Evolutionary conservation across 2,888 invertebrate genomes (phyloP).

Genomic region (Steinernema hermaphroditum): DNA sequence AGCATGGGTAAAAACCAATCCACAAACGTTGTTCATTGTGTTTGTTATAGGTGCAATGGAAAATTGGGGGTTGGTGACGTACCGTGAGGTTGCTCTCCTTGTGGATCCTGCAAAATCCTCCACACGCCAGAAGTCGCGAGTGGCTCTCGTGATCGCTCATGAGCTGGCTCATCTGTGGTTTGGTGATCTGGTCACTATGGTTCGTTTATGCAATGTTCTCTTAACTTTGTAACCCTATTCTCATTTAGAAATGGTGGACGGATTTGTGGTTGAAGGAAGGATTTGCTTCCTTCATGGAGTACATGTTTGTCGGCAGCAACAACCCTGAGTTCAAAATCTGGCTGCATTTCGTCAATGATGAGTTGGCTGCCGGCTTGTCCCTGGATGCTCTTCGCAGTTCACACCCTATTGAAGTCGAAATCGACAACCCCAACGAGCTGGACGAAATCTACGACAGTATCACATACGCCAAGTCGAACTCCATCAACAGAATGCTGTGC

Average conservation of each 20-base stretch:
- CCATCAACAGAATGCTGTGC: constrained; percentile 87
- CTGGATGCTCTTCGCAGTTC: constrained; percentile 80
- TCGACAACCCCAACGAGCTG: constrained; percentile 89
- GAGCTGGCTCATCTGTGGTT: constrained; percentile 98
- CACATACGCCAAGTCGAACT: constrained; percentile 92
- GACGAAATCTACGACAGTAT: constrained; percentile 94
- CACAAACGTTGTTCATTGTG: constrained; percentile 3
- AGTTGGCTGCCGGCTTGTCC: constrained; percentile 78
- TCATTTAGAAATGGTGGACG: constrained; percentile 63
- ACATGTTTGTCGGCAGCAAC: constrained; percentile 85
- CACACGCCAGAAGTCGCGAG: constrained; percentile 74
- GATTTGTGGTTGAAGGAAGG: constrained; percentile 86
- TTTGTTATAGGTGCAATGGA: constrained; percentile 81
- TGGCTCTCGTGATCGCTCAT: constrained; percentile 80
- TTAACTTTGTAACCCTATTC: not conserved
- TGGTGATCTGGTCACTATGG: constrained; percentile 94
- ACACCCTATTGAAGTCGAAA: constrained; percentile 93
- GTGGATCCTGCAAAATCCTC: constrained; percentile 89
- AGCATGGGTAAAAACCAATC: constrained; percentile 74
- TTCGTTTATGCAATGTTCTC: constrained; percentile 41
- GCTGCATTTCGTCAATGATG: constrained; percentile 91
- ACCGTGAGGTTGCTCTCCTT: constrained; percentile 72
- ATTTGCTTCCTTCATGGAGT: constrained; percentile 93
- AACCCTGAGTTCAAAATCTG: constrained; percentile 95
- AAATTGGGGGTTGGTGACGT: constrained; percentile 95